These are phyloP conservation scores for Parus major DNA, from an alignment of 2,113 vertebrate species.

Conservation along the genomic window DNA sequence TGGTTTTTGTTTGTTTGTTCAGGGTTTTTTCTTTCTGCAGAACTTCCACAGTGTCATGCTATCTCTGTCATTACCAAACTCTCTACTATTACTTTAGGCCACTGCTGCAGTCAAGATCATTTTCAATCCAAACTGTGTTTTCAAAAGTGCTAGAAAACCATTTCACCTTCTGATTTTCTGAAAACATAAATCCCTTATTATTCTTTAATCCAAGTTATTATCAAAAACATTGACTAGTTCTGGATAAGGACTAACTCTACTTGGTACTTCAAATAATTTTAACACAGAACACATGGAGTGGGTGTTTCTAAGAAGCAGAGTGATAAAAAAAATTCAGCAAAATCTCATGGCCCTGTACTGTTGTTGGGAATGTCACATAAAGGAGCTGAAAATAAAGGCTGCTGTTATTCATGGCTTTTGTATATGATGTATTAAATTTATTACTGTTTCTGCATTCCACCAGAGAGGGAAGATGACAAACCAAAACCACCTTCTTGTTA, in stretches of 20 bases:
- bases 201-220: neutral
- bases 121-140: neutral
- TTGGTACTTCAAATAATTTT: neutral
- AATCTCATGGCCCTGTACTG: neutral
- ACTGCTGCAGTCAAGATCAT: neutral
- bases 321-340: neutral
- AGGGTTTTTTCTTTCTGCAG: neutral
- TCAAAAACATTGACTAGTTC: neutral
- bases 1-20: neutral
- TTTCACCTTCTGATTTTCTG: neutral
- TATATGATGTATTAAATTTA: neutral
- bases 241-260: neutral
- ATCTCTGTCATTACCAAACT: neutral
- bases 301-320: neutral
- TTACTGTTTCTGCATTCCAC: neutral
- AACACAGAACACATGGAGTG: neutral
- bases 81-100: neutral
- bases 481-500: neutral
- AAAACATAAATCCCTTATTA: neutral
- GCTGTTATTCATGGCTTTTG: neutral
- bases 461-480: neutral
- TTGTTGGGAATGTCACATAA: neutral
- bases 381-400: neutral
- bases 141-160: neutral
- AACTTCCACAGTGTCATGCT: neutral